Evolutionary conservation across 92 coral and sea anemone species (phyloP), one percentile per base, ranked within the genome.

Genomic region (Nematostella vectensis): DNA sequence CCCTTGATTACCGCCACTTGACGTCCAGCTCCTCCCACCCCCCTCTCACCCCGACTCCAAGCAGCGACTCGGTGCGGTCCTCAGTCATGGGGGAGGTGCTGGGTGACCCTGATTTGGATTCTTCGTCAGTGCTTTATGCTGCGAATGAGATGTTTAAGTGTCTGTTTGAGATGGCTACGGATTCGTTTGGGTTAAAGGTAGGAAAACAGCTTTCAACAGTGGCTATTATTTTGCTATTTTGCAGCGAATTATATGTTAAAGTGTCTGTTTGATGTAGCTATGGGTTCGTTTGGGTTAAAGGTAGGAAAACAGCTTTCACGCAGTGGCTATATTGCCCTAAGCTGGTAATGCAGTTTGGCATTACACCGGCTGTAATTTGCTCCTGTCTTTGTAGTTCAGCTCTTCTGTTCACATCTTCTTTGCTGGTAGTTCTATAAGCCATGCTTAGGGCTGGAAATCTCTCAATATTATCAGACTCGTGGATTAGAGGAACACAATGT

Each of bases 131-230:
- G 13, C 77, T 88, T 39, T 88, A 25, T 69, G 84, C 94, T 10
- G 94, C 96, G 1, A 81, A 80, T 22, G 88, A 88, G 63, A 81
- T 88, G 85, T 58, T 88, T 6, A 85, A 88, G 59, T 78, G 81
- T 61, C 63, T 88, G 31, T 81, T 84, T 57, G 96, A 88, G 70
- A 88, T 88, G 96, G 88, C 94, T 0, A 84, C 94, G 40, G 96
- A 88, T 48, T 88, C 96, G 18, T 88, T 88, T 65, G 76, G 94
- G 19, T 56, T 83, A 17, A 68, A 61, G 61, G n/a, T n/a, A n/a
- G n/a, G n/a, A n/a, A n/a, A n/a, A n/a, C n/a, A n/a, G n/a, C 44
- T n/a, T n/a, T n/a, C n/a, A n/a, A n/a, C n/a, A n/a, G n/a, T n/a
- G n/a, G n/a, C n/a, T n/a, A n/a, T n/a, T n/a, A n/a, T n/a, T n/a